Evolutionary conservation across 2,888 invertebrate genomes (phyloP).

Genomic region (Stegophylla sp.): DNA sequence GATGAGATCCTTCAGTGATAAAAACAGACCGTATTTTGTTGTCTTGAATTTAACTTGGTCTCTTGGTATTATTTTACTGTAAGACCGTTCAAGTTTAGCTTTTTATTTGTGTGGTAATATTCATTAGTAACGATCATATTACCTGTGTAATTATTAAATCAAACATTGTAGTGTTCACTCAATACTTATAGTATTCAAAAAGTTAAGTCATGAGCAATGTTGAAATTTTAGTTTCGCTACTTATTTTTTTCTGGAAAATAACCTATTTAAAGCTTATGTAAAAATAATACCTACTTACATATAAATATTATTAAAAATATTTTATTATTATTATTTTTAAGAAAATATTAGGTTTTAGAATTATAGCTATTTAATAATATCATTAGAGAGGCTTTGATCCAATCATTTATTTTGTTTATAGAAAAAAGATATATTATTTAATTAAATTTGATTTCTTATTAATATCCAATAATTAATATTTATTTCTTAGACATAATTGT

Average conservation of each 20-base stretch:
- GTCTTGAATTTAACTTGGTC: conserved; percentile 7
- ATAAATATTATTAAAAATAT: too few relatives aligned
- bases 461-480: neutral
- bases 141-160: neutral
- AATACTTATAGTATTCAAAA: neutral
- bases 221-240: too few relatives aligned
- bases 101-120: neutral
- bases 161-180: neutral
- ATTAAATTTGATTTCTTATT: neutral
- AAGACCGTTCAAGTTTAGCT: neutral
- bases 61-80: neutral
- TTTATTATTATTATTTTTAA: too few relatives aligned
- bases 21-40: neutral
- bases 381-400: neutral
- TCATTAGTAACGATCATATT: neutral
- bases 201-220: too few relatives aligned
- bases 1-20: neutral
- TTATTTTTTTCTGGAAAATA: neutral
- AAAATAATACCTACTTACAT: too few relatives aligned
- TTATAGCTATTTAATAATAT: too few relatives aligned
- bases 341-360: too few relatives aligned
- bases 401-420: neutral
- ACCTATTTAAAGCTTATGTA: too few relatives aligned
- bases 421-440: neutral
- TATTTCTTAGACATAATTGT: neutral